Base-by-base conservation (phyloP, 1,140 invertebrate genomes). In the Pollicipes pollicipes region DNA sequence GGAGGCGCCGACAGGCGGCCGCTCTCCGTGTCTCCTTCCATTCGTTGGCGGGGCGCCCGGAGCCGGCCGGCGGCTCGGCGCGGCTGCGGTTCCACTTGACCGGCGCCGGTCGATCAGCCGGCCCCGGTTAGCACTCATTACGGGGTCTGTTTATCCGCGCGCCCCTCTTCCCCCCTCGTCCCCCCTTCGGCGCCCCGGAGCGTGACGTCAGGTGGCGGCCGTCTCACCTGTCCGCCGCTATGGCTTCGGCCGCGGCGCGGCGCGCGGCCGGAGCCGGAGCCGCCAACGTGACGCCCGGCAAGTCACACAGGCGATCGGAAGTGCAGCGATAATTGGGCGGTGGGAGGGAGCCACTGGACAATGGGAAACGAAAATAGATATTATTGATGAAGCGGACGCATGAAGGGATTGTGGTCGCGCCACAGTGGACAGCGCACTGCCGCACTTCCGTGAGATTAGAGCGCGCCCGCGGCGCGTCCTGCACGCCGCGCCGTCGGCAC, bases 311-410 rank as follows among this genome's bases (percentile, higher is more conserved):
- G 45, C 45, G 10, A 58, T 58, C 45, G 45, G 45, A 58, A 58
- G 45, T 24, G 6, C 45, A 58, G 45, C 45, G 45, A 21, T 58
- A 58, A 58, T 58, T 58, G 45, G 13, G 13, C 24, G 13, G 45
- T 21, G 45, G 45, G 45, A 58, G 45, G 8, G 45, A 58, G 45
- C 2, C 45, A 10, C 45, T 21, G 24, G 2, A 58, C 45, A 58
- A 58, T 58, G 45, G 45, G 45, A 58, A 58, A 58, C 45, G 45
- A 58, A 58, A 58, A 58, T 58, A 58, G 45, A 58, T 58, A 58
- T 58, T 58, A 58, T 58, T 58, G 45, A 58, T 58, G 45, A 58
- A 58, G 45, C 45, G 45, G 45, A 6, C 6, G 45, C 45, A 58
- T 58, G 45, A 58, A 10, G 45, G 45, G 45, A 58, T 58, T 58